Percentiles rank a stretch among this genome's conserved stretches.
Evolutionary conservation across 2,888 invertebrate genomes (phyloP).

Genomic region (Nomada goodeniana): DNA sequence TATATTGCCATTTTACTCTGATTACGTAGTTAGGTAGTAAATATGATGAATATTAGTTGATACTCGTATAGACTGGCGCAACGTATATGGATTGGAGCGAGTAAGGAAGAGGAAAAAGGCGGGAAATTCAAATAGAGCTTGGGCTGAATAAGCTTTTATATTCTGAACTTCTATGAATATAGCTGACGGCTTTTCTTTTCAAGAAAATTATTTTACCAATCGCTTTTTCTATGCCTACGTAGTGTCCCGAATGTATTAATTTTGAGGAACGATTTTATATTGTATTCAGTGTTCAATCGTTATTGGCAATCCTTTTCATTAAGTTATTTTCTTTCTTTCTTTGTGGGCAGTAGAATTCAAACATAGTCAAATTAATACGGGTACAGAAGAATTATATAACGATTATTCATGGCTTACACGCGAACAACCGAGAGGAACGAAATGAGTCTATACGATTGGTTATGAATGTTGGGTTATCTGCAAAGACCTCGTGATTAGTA

Average conservation of each 20-base stretch:
- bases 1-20: conserved; percentile 12
- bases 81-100: conserved; percentile 18
- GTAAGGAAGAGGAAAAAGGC: conserved; percentile 49
- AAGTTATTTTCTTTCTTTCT: neutral
- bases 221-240: neutral
- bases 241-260: neutral
- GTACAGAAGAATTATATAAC: conserved; percentile 67
- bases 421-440: conserved; percentile 42
- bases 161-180: no score
- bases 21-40: conserved; percentile 33
- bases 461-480: conserved; percentile 78
- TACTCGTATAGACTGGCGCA: conserved; percentile 30
- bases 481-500: conserved; percentile 78
- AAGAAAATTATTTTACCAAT: neutral
- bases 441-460: conserved; percentile 61
- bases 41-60: conserved; percentile 40
- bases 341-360: neutral
- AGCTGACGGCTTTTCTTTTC: no score
- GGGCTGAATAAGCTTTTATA: neutral
- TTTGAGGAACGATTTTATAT: neutral
- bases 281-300: neutral
- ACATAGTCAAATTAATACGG: conserved; percentile 23
- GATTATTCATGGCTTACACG: conserved; percentile 36
- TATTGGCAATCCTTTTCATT: neutral
- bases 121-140: conserved; percentile 39